Percentiles rank a stretch among this genome's conserved stretches.
Conservation (phyloP, 2,797 vertebrate species). For the Dicrostonyx torquatus region DNA sequence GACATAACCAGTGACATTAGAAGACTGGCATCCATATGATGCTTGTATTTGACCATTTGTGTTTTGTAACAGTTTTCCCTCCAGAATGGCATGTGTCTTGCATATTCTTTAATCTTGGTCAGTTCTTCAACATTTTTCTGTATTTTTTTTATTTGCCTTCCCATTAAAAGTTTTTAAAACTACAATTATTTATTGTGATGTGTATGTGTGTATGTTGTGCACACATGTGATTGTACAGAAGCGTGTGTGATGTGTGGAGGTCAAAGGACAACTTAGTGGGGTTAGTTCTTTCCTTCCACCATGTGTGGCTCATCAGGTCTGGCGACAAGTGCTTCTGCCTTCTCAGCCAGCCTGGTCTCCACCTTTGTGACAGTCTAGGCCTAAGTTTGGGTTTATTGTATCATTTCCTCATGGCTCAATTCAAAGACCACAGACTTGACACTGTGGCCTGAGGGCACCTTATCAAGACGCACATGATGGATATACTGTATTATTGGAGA, state of each 20-base stretch:
- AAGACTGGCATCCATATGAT: neutral
- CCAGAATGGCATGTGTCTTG: neutral
- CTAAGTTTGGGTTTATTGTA: neutral
- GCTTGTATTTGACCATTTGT: neutral
- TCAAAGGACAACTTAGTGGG: neutral
- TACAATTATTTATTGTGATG: neutral
- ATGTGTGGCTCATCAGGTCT: neutral
- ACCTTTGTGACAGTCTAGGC: neutral
- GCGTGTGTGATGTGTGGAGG: neutral
- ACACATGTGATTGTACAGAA: neutral
- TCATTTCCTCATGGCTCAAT: neutral
- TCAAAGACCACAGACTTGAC: accelerated
- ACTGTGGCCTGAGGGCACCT: accelerated
- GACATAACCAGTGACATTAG: neutral
- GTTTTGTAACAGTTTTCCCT: too few relatives aligned
- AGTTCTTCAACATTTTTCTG: neutral
- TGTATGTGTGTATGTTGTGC: neutral
- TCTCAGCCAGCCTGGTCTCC: neutral
- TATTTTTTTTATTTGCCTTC: neutral
- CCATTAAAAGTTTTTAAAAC: neutral
- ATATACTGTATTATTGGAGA: neutral
- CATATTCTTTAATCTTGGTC: neutral
- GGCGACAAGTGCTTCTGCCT: neutral
- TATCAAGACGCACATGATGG: neutral
- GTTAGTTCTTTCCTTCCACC: neutral